phyloP scores from a whole-genome alignment of 2,797 vertebrate genomes.

The Petrocephalus schoutedeni region DNA sequence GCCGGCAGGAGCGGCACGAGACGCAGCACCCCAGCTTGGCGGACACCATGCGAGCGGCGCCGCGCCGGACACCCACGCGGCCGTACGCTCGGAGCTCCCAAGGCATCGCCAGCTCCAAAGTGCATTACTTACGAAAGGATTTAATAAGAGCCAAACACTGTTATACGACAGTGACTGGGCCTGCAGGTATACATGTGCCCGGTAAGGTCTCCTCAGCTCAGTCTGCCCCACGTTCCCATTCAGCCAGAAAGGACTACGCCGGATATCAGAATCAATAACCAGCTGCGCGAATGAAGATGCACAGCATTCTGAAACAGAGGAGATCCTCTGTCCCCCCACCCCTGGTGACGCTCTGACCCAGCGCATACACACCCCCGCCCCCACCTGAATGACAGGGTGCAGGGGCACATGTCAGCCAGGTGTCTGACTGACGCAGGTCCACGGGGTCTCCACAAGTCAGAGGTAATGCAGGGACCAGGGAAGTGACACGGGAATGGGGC shows the following conservation, averaged over 20 bases:
- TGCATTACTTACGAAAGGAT: neutral
- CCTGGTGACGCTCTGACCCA: neutral
- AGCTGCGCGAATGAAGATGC: neutral
- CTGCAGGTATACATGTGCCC: neutral
- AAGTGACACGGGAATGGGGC: neutral
- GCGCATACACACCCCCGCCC: neutral
- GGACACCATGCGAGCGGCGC: neutral
- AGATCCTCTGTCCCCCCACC: neutral
- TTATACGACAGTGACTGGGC: neutral
- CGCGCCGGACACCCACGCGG: neutral
- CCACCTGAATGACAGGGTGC: neutral
- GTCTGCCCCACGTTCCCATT: neutral
- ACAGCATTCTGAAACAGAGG: neutral
- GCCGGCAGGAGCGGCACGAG: neutral
- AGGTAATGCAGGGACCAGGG: neutral
- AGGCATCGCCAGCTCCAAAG: neutral
- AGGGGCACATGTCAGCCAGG: neutral
- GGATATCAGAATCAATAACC: constrained; percentile 1
- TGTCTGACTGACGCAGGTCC: constrained; percentile 5
- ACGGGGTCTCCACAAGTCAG: neutral
- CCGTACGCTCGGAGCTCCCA: neutral
- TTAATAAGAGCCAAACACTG: neutral
- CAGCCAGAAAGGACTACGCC: neutral
- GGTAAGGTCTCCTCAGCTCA: neutral
- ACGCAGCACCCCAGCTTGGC: neutral